Evolutionary conservation across 2,113 vertebrate genomes (phyloP).

Genomic region (Elephantulus edwardii): DNA sequence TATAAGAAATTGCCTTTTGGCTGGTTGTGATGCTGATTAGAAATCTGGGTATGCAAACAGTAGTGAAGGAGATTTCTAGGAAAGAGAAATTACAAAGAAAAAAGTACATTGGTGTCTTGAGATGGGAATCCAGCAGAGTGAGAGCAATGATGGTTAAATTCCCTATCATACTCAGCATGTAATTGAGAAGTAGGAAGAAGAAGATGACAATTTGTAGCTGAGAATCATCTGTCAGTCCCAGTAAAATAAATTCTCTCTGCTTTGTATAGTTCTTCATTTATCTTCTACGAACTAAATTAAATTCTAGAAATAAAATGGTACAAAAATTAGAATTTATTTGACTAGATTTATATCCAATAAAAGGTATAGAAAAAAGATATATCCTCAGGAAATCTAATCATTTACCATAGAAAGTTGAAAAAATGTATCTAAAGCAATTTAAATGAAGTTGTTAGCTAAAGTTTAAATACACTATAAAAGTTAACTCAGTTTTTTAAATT

Average conservation of each 20-base stretch:
- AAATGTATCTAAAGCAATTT: neutral
- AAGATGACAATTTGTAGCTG: slow-evolving; percentile 45
- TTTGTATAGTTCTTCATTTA: slow-evolving; percentile 59
- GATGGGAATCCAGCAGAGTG: slow-evolving; percentile 36
- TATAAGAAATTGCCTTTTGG: slow-evolving; percentile 3
- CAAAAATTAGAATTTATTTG: neutral
- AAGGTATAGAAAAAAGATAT: neutral
- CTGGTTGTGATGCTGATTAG: slow-evolving; percentile 11
- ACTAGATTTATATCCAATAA: neutral
- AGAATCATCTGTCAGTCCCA: slow-evolving; percentile 55
- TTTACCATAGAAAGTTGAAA: neutral
- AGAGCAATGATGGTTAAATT: slow-evolving; percentile 59
- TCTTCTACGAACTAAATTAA: neutral
- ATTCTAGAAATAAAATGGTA: slow-evolving; percentile 41
- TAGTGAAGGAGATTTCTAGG: slow-evolving; percentile 63
- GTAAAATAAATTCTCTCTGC: slow-evolving; percentile 50
- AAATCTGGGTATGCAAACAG: slow-evolving; percentile 59
- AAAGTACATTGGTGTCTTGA: slow-evolving; percentile 64
- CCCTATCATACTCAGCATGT: neutral
- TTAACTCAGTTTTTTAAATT: neutral
- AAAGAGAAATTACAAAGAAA: slow-evolving; percentile 59
- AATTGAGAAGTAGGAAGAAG: slow-evolving; percentile 51
- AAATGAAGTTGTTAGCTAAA: too few species aligned
- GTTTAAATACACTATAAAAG: neutral
- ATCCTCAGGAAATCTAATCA: neutral